phyloP scores from a whole-genome alignment of 1,140 invertebrate genomes.

The Drosophila pallidifrons region DNA sequence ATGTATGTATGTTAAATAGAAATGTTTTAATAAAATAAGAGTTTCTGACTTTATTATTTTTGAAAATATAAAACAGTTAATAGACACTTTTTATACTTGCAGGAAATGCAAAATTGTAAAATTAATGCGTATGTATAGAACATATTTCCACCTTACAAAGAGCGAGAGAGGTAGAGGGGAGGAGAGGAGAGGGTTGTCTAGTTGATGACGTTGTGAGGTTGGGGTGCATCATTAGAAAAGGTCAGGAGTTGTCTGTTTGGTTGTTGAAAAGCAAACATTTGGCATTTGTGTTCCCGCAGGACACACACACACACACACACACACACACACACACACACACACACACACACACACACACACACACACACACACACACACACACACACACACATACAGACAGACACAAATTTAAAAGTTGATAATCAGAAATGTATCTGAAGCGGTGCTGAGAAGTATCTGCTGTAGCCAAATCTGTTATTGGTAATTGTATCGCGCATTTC shows the following conservation, averaged over 20 bases:
- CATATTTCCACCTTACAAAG: too few relatives aligned
- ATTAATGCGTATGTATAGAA: too few relatives aligned
- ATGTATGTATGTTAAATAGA: too few relatives aligned
- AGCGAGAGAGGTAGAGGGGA: too few relatives aligned
- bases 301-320: conserved; percentile 18
- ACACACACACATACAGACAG: neutral
- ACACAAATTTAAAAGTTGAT: conserved; percentile 30
- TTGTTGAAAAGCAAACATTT: conserved; percentile 69
- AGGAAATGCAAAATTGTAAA: too few relatives aligned
- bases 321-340: neutral
- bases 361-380: neutral
- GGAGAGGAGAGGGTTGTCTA: neutral
- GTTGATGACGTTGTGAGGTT: conserved; percentile 5
- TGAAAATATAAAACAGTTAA: too few relatives aligned
- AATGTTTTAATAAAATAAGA: too few relatives aligned
- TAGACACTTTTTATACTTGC: too few relatives aligned
- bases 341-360: neutral
- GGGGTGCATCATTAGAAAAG: conserved; percentile 64
- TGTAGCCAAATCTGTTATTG: conserved; percentile 59
- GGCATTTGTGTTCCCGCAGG: conserved; percentile 72
- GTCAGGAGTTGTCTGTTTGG: conserved; percentile 47
- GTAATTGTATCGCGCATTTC: conserved; percentile 52
- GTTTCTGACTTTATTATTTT: too few relatives aligned
- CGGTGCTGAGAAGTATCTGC: conserved; percentile 2
- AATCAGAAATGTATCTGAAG: conserved; percentile 41